A percentile compares a stretch with the other conserved stretches of the same genome.
phyloP scores from a whole-genome alignment of 2,797 vertebrate species.

The Rallus crepitans region DNA sequence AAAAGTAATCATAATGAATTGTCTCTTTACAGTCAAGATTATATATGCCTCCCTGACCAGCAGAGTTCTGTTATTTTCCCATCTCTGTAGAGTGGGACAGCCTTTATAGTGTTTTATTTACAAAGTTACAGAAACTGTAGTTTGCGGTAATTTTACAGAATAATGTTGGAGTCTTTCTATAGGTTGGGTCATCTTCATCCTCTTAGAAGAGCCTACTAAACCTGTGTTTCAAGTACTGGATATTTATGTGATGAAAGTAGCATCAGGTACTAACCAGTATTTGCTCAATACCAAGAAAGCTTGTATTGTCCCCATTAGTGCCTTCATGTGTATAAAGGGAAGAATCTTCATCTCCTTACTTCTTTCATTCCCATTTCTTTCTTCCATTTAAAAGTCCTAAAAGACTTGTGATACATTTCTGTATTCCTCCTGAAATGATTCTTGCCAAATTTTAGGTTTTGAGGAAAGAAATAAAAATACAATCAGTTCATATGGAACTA shows the following conservation, averaged over 20 bases:
- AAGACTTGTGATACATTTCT: background rate
- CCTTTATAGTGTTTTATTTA: background rate
- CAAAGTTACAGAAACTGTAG: background rate
- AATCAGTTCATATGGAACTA: background rate
- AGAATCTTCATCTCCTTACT: background rate
- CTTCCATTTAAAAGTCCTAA: background rate
- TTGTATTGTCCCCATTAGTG: background rate
- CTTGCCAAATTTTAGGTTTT: background rate
- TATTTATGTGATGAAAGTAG: background rate
- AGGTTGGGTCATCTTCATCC: fast-evolving
- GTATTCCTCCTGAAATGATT: background rate
- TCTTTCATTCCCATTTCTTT: background rate
- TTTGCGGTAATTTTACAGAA: background rate
- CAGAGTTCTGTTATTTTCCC: background rate
- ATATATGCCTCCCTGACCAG: fast-evolving
- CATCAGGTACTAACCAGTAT: background rate
- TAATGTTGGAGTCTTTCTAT: background rate
- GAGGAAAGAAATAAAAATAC: background rate
- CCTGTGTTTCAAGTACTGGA: background rate
- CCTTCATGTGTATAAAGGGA: background rate
- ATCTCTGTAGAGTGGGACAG: background rate
- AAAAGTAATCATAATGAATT: background rate
- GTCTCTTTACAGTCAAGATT: background rate
- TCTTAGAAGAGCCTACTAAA: background rate
- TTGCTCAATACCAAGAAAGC: background rate